Evolutionary conservation across 2,113 vertebrate species (phyloP), one percentile per base, ranked within the genome.

Genomic region (Callopanchax toddi): DNA sequence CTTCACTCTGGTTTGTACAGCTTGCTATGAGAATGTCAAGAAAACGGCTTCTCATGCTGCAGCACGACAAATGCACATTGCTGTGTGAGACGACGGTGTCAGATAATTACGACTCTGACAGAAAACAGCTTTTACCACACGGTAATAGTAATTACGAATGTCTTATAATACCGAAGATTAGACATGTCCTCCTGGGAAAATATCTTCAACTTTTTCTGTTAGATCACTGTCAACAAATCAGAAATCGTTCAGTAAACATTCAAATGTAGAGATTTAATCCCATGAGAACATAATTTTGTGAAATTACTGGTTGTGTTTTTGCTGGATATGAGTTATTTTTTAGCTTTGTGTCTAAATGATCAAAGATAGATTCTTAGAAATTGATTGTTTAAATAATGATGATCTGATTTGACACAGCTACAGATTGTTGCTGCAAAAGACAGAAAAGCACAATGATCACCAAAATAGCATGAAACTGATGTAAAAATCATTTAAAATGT

Each of bases 71-170:
- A 81, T 67, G 57, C 21, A 21, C 81, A 66, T 78, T 85, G 71
- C 80, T 58, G 56, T 59, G 44, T 55, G 46, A 79, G 52, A 39
- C 25, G 56, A 63, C 50, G 61, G 45, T 48, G 59, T 52, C 49
- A 50, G 40, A 76, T 84, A 74, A 85, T 85, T 71, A 68, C 13
- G 20, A 60, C 46, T 55, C 32, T 13, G 20, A 76, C 29, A 78
- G 71, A 86, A 88, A 89, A 88, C 72, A 88, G 45, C 63, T 81
- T 83, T 90, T 86, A 87, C 69, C 43, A 74, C 29, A 15, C 29
- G 45, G 53, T 76, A 81, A 52, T 70, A 43, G 65, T 74, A 82
- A 90, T 90, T 89, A 89, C 53, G 45, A 29, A 20, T 52, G 25
- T 67, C 57, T 36, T 37, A 45, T 32, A 60, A 67, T 44, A 36